A percentile compares a stretch with the other conserved stretches of the same genome.
These are phyloP conservation scores for Dromaius novaehollandiae DNA, from an alignment of 2,113 vertebrate species.

Conservation along the genomic window DNA sequence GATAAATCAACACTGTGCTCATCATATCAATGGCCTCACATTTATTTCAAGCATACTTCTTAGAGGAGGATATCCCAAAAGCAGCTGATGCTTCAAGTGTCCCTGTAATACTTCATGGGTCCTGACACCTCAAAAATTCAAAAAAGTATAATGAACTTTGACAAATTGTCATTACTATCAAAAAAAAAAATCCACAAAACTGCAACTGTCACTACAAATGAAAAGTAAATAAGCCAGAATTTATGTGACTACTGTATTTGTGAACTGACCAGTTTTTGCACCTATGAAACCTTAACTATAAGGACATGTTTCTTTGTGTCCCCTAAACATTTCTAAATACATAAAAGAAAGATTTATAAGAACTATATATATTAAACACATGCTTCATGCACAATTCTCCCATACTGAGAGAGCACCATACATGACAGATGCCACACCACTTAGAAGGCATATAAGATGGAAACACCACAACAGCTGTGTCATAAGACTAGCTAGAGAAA, in stretches of 20 bases:
- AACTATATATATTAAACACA: background rate
- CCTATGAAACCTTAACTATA: background rate
- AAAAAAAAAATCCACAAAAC: background rate
- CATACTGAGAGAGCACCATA: fast-evolving
- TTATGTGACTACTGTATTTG: background rate
- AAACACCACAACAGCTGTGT: fast-evolving
- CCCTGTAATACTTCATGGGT: background rate
- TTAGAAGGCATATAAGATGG: background rate
- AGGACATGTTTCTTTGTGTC: fast-evolving
- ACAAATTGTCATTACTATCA: background rate
- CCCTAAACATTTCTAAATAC: background rate
- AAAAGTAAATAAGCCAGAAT: fast-evolving
- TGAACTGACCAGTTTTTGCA: background rate
- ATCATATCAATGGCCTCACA: fast-evolving
- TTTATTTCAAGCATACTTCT: background rate
- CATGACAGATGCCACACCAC: background rate
- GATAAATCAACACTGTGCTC: background rate
- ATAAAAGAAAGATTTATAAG: fast-evolving
- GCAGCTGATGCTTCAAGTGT: fast-evolving
- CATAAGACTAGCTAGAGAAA: background rate
- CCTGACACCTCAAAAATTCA: background rate
- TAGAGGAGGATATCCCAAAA: background rate
- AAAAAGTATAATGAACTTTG: background rate
- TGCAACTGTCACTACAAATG: background rate
- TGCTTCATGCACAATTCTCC: background rate